These are phyloP conservation scores for Rhinopithecus roxellana DNA, from an alignment of 2,113 vertebrate genomes.

Conservation along the genomic window DNA sequence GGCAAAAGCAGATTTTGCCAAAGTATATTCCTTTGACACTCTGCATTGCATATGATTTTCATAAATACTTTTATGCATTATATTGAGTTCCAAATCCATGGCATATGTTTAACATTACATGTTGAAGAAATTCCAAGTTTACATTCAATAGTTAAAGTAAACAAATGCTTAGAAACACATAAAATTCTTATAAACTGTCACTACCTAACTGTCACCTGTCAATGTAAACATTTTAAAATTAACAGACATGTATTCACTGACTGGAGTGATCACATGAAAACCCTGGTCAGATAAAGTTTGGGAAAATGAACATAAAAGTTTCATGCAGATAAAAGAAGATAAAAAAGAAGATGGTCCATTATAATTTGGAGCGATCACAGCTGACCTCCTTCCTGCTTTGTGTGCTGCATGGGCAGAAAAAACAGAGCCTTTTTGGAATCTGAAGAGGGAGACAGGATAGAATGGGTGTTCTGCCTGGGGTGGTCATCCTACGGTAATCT, in stretches of 20 bases:
- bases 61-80: conserved; percentile 34
- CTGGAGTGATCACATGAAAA: not conserved
- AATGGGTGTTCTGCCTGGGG: not conserved
- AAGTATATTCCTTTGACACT: not conserved
- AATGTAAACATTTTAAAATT: conserved; percentile 60
- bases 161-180: conserved; percentile 69
- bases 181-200: conserved; percentile 65
- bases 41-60: conserved; percentile 41
- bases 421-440: not conserved
- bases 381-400: not conserved
- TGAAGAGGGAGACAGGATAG: accelerated
- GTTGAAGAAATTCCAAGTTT: conserved; percentile 66
- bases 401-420: not conserved
- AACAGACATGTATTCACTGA: conserved; percentile 10
- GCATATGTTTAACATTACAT: conserved; percentile 71
- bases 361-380: not conserved
- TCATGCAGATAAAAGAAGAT: not conserved
- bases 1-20: not conserved
- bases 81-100: conserved; percentile 41
- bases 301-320: conserved; percentile 19
- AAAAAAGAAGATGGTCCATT: not conserved
- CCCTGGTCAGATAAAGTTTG: not conserved
- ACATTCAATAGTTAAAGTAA: conserved; percentile 70
- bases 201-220: conserved; percentile 61
- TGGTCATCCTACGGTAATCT: not conserved